Percentiles rank a stretch among this genome's conserved stretches.
phyloP scores from a whole-genome alignment of 2,888 invertebrate genomes.

The Drosophila acutilabella region DNA sequence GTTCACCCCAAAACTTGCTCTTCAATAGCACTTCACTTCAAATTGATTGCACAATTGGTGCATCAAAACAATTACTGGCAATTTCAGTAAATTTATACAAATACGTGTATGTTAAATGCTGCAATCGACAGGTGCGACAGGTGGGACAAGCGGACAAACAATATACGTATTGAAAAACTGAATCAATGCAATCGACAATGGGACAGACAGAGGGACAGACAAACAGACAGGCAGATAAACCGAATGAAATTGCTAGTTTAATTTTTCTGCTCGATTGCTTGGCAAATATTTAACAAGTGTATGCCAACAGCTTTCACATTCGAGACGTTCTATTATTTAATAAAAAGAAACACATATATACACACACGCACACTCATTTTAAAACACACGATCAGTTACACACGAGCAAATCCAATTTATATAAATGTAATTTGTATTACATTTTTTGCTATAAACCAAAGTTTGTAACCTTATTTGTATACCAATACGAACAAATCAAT shows the following conservation, averaged over 20 bases:
- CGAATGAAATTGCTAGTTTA: constrained; percentile 70
- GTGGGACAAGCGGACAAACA: constrained; percentile 4
- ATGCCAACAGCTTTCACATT: constrained; percentile 61
- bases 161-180: constrained; percentile 11
- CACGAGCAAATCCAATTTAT: constrained; percentile 57
- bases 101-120: constrained; percentile 3
- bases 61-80: constrained; percentile 43
- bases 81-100: constrained; percentile 24
- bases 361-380: constrained; percentile 1
- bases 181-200: background rate
- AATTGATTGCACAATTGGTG: constrained; percentile 41
- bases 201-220: constrained; percentile 2
- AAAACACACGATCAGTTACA: constrained; percentile 25
- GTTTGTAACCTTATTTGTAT: constrained; percentile 56
- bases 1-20: constrained; percentile 22
- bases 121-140: constrained; percentile 12
- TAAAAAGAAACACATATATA: constrained; percentile 40
- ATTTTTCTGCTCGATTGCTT: constrained; percentile 75
- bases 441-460: constrained; percentile 62
- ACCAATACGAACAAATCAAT: constrained; percentile 29
- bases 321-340: constrained; percentile 61
- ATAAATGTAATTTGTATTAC: constrained; percentile 65
- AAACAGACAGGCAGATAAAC: constrained; percentile 57
- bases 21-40: constrained; percentile 25
- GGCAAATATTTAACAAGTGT: constrained; percentile 69